A percentile compares a stretch with the other conserved stretches of the same genome.
Conservation (phyloP, 2,113 vertebrate genomes). For the Syngnathus typhle region DNA sequence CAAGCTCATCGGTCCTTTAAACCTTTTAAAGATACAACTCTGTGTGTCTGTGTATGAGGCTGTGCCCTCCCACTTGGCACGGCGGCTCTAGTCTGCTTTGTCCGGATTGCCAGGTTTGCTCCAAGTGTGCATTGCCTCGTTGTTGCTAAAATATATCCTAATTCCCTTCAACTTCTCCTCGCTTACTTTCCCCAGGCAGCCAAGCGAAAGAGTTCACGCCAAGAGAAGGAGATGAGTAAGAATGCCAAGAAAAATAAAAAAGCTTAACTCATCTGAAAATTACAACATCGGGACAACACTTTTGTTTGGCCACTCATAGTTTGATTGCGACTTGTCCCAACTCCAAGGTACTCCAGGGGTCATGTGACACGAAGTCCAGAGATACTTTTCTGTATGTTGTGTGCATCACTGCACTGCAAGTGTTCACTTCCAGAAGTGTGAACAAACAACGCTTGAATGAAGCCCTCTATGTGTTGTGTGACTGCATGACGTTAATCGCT, state of each 20-base stretch:
- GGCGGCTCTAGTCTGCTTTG: background rate
- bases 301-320: background rate
- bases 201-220: background rate
- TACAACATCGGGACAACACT: background rate
- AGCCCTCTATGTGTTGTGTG: background rate
- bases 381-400: background rate
- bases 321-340: background rate
- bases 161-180: background rate
- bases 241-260: background rate
- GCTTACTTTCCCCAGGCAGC: background rate
- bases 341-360: background rate
- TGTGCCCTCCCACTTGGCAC: background rate
- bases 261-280: background rate
- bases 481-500: background rate
- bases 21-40: background rate
- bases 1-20: conserved; percentile 2
- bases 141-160: background rate
- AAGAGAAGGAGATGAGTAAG: background rate
- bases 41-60: background rate
- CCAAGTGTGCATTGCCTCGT: background rate
- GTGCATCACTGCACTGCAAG: background rate
- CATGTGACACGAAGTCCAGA: background rate
- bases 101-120: background rate
- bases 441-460: background rate
- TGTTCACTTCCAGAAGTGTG: background rate